Percentiles rank a stretch among this genome's conserved stretches.
Evolutionary conservation across 2,888 invertebrate species (phyloP).

Genomic region (Linyphia triangularis): DNA sequence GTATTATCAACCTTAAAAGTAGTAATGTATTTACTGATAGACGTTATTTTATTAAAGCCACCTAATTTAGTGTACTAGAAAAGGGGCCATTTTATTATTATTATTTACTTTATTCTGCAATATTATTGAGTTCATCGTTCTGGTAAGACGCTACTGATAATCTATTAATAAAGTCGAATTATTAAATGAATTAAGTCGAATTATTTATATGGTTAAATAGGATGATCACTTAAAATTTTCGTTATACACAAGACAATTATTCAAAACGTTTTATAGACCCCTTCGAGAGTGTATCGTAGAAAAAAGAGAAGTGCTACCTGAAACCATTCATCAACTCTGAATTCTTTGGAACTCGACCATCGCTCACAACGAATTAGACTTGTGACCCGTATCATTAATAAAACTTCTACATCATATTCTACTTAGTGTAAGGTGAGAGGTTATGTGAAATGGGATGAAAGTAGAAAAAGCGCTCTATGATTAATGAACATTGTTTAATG

Average conservation of each 20-base stretch:
- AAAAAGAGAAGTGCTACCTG: neutral
- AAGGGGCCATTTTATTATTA: no score
- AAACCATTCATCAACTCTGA: neutral
- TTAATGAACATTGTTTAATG: neutral
- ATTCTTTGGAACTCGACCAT: neutral
- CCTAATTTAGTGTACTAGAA: no score
- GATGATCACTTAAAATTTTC: neutral
- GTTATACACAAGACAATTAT: neutral
- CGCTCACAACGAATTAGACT: neutral
- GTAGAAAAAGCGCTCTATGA: neutral
- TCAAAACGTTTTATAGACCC: neutral
- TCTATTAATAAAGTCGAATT: neutral
- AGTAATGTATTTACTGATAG: no score
- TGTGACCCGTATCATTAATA: neutral
- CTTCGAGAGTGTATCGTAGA: neutral
- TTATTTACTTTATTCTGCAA: no score
- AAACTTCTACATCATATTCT: constrained; percentile 3
- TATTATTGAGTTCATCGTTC: no score
- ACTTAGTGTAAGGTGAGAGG: neutral
- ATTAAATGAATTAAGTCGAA: neutral
- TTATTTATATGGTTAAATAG: neutral
- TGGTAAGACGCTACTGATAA: neutral
- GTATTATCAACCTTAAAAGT: no score
- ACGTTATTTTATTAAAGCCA: no score
- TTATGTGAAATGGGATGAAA: constrained; percentile 3